Conservation (phyloP, 2,113 vertebrate species). For the Cinclus mexicanus region DNA sequence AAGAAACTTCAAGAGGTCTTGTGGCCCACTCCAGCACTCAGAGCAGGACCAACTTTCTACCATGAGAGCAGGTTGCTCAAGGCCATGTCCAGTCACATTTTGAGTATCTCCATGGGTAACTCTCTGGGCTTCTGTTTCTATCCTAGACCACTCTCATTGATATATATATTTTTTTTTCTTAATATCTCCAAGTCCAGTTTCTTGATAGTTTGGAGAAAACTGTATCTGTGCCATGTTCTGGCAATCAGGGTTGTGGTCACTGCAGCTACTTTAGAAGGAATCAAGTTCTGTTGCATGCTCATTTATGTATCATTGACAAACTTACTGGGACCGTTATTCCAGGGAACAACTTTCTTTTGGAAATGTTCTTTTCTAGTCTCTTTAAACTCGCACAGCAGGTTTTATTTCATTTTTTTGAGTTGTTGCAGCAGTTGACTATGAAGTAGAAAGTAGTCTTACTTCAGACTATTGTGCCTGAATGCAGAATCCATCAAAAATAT, state of each 20-base stretch:
- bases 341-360: not conserved
- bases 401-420: not conserved
- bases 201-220: not conserved
- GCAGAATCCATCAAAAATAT: not conserved
- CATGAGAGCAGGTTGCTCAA: not conserved
- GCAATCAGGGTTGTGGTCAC: not conserved
- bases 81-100: not conserved
- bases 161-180: not conserved
- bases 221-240: not conserved
- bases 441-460: not conserved
- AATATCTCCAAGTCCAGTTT: not conserved
- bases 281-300: not conserved
- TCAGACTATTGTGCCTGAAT: not conserved
- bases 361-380: not conserved
- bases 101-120: not conserved
- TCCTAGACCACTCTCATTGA: rapidly evolving
- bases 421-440: not conserved
- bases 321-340: not conserved
- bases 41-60: not conserved
- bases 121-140: not conserved
- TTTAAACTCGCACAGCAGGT: not conserved
- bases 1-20: not conserved
- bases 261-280: not conserved
- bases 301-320: not conserved
- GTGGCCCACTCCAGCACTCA: rapidly evolving